Evolutionary conservation across 2,113 vertebrate genomes (phyloP).

Genomic region (Tamias sibiricus): DNA sequence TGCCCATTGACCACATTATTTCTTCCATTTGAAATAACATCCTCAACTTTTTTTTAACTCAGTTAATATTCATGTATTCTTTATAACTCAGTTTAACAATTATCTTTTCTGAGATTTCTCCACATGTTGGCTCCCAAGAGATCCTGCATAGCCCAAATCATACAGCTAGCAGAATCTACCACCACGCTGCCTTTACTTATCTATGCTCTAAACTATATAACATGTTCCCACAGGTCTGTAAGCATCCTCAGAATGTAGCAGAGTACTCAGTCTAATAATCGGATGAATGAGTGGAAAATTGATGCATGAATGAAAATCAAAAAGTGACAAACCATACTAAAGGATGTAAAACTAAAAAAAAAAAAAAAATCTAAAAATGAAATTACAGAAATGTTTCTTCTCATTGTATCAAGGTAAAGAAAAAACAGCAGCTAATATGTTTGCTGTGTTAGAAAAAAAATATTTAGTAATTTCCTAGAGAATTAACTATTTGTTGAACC

Average conservation of each 20-base stretch:
- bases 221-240: neutral
- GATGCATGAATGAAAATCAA: neutral
- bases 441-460: conserved; percentile 6
- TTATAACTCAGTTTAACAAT: neutral
- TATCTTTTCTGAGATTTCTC: neutral
- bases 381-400: neutral
- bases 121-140: neutral
- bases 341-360: neutral
- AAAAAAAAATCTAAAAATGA: neutral
- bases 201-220: neutral
- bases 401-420: neutral
- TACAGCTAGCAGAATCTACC: neutral
- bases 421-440: neutral
- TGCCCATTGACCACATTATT: neutral
- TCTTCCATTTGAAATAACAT: neutral
- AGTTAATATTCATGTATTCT: neutral
- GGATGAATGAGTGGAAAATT: neutral
- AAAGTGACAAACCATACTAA: neutral
- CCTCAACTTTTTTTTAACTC: neutral
- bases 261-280: neutral
- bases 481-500: conserved; percentile 3
- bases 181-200: neutral
- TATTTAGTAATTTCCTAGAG: neutral
- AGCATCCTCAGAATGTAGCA: neutral
- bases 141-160: neutral